phyloP scores from a whole-genome alignment of 2,888 invertebrate genomes.

The Zele albiditarsus region DNA sequence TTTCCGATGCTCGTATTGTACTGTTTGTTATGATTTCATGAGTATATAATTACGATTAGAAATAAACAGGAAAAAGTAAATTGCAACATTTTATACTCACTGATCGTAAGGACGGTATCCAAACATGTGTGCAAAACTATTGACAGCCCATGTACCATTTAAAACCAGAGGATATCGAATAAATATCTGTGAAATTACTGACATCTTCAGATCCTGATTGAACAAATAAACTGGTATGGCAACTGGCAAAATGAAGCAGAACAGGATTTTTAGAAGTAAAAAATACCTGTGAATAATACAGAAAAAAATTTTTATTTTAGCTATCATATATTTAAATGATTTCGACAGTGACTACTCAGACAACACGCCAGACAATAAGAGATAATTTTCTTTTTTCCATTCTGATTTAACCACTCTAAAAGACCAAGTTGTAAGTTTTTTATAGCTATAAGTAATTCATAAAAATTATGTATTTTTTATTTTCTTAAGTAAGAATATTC shows the following conservation, averaged over 20 bases:
- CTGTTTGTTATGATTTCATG: background rate
- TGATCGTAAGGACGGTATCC: constrained; percentile 65
- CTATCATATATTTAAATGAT: too few species aligned
- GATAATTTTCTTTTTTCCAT: too few species aligned
- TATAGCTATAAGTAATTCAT: too few species aligned
- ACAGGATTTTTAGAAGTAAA: constrained; percentile 73
- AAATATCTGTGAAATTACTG: constrained; percentile 73
- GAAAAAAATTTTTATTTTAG: too few species aligned
- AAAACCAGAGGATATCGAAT: constrained; percentile 74
- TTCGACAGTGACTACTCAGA: too few species aligned
- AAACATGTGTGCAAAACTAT: constrained; percentile 76
- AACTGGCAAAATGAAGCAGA: constrained; percentile 77
- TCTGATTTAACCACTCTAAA: too few species aligned
- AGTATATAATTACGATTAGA: background rate
- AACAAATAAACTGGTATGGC: constrained; percentile 75
- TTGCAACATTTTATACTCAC: constrained; percentile 54
- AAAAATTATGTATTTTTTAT: too few species aligned
- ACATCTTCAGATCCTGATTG: constrained; percentile 74
- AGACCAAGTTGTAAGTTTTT: too few species aligned
- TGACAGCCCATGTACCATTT: constrained; percentile 77
- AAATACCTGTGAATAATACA: constrained; percentile 71
- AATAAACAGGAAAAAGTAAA: background rate
- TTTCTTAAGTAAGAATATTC: too few species aligned
- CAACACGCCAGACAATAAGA: too few species aligned
- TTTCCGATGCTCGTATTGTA: constrained; percentile 50